Evolutionary conservation across 2,797 vertebrate genomes (phyloP), one percentile per base, ranked within the genome.

Genomic region (Urophycis tenuis): DNA sequence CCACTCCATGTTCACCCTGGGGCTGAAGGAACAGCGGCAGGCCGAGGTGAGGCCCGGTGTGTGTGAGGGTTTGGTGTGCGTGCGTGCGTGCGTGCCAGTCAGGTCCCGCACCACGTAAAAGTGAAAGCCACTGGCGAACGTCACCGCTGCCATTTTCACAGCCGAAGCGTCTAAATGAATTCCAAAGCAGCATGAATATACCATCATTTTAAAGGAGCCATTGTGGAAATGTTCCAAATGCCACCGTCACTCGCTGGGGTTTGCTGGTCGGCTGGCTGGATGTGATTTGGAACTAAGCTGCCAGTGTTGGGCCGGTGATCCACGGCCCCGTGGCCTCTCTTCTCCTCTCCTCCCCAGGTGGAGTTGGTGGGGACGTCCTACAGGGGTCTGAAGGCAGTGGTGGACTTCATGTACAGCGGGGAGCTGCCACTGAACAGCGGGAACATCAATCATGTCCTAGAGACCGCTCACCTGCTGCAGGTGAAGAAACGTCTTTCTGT

Each of bases 1-100:
- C 90, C 94, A 97, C 75, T 95, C 96, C 11, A 99, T 98, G 97
- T 99, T 99, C 91, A 98, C 96, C 2, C 86, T 97, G 72, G 96
- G 96, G 74, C 98, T 99, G 97, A 93, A 93, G 10, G 97, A 99
- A 89, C 93, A 96, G 64, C 93, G 91, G 14, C 96, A 98, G 87
- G 91, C 93, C 39, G 95, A 98, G 86, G 91, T 90, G n/a, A 19
- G 39, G 14, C 33, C 60, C 1, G 25, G 45, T 60, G 74, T 75
- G 49, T 75, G 45, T 64, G 45, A 34, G 74, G 39, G 74, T 22
- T 32, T 67, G 53, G 15, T 75, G 64, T 53, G 73, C 22, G 2
- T 32, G 71, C 11, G 76, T 39, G 72, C 30, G 32, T 3, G 45
- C 45, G 3, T 22, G 45, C 17, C 41, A 53, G 17, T 45, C 11